These are phyloP conservation scores for Semotilus atromaculatus DNA, from an alignment of 2,797 vertebrate genomes.

Conservation along the genomic window DNA sequence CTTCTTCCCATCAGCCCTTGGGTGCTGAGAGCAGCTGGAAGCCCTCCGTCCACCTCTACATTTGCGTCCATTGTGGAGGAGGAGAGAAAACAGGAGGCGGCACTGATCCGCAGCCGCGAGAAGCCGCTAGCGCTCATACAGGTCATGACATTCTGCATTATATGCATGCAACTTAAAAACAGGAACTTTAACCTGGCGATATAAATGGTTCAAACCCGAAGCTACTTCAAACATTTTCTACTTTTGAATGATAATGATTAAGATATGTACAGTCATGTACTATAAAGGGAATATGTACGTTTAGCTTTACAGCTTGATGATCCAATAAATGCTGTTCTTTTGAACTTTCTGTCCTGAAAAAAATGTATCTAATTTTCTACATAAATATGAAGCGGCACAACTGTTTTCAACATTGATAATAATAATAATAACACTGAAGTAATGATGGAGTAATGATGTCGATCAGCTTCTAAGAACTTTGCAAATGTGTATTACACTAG, in stretches of 20 bases:
- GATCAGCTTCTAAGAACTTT: background rate
- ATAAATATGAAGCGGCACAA: too few relatives aligned
- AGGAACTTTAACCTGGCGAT: background rate
- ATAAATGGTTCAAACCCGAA: background rate
- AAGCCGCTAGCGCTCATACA: constrained; percentile 97
- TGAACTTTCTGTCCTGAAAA: too few relatives aligned
- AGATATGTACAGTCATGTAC: background rate
- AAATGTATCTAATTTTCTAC: too few relatives aligned
- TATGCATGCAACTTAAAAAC: background rate
- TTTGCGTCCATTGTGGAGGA: constrained; percentile 96
- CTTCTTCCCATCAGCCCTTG: constrained; percentile 84
- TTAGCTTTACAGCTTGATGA: background rate
- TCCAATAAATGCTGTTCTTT: background rate
- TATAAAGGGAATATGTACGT: background rate
- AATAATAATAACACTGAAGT: background rate
- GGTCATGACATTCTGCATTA: constrained; percentile 72
- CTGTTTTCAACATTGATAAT: background rate
- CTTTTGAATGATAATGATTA: background rate
- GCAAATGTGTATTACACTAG: background rate
- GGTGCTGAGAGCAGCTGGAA: constrained; percentile 80
- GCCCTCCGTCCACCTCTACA: constrained; percentile 74
- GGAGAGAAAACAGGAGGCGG: constrained; percentile 93
- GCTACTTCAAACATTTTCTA: background rate
- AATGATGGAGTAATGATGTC: background rate
- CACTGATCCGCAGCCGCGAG: constrained; percentile 92